Evolutionary conservation across 2,113 vertebrate genomes (phyloP), one percentile per base, ranked within the genome.

Genomic region (Rhynchopsitta pachyrhyncha): DNA sequence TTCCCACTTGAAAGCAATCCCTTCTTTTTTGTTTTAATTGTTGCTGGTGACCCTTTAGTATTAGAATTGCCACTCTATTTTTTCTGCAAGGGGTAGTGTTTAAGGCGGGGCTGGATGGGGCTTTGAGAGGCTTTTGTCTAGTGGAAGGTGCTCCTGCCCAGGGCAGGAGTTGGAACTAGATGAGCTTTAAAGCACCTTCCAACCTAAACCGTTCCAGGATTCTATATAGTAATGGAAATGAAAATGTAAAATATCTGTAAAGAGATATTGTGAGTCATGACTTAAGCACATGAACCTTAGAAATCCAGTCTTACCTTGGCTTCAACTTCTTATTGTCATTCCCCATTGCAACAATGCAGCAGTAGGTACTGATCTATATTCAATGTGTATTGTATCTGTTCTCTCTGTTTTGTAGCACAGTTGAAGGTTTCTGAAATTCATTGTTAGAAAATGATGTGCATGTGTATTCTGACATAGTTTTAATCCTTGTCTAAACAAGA

Each of bases 371-470:
- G 44, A 57, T 46, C 49, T 88, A 69, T 74, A 23, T n/a, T 82
- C 33, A 50, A 10, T 0, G 0, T 2, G 1, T 4, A 1, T 17
- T 62, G 55, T 59, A 78, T 73, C 53, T 68, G 6, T 44, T 35
- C 35, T 84, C 15, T 44, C 24, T 71, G 22, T 41, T 92, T 82
- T 82, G 24, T 25, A 62, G 24, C 15, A 39, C 10, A 44, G 42
- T 15, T 57, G 76, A 68, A 84, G 5, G 23, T 84, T 87, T 67
- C 44, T 92, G 81, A 76, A 85, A 76, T 68, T 89, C 13, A 11
- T 15, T 44, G 1, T 22, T 63, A 50, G 64, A 35, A 83, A 92
- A 88, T 27, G 2, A 64, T 63, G 31, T 82, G 39, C 66, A 52
- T 86, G 23, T 71, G 13, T 76, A 59, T 57, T n/a, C 69, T 68